phyloP scores from a whole-genome alignment of 2,888 invertebrate species.

The Ametastegia equiseti region DNA sequence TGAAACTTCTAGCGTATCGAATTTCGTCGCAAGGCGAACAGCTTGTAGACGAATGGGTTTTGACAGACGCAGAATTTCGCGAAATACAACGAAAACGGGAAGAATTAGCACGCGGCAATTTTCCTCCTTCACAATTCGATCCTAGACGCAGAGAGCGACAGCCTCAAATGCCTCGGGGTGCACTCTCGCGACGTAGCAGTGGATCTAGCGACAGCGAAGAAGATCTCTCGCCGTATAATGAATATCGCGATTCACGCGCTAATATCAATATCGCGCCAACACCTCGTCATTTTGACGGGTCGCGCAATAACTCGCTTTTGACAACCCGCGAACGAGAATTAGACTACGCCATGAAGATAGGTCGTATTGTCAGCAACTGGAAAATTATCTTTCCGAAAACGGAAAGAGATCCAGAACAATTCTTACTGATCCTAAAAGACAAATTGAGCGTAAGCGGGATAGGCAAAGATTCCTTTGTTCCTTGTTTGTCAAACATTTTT shows the following conservation, averaged over 20 bases:
- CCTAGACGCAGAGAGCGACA: not conserved
- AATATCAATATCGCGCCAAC: not conserved
- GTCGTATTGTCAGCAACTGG: conserved; percentile 45
- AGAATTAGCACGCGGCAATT: not conserved
- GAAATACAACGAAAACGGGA: not conserved
- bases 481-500: conserved; percentile 48
- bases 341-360: conserved; percentile 49
- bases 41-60: not conserved
- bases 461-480: conserved; percentile 41
- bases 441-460: conserved; percentile 48
- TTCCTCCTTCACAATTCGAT: not conserved
- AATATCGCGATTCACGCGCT: not conserved
- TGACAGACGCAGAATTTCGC: not conserved
- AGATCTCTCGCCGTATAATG: not conserved
- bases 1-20: not conserved
- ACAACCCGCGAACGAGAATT: conserved; percentile 3
- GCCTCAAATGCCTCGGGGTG: conserved; percentile 5
- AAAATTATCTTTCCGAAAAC: conserved; percentile 50
- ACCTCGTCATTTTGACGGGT: not conserved
- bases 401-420: conserved; percentile 52
- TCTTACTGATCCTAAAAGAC: conserved; percentile 52
- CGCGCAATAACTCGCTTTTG: not conserved
- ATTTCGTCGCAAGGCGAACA: not conserved
- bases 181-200: conserved; percentile 26
- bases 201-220: conserved; percentile 46